phyloP scores from a whole-genome alignment of 2,888 invertebrate species.

The Leucoma salicis region DNA sequence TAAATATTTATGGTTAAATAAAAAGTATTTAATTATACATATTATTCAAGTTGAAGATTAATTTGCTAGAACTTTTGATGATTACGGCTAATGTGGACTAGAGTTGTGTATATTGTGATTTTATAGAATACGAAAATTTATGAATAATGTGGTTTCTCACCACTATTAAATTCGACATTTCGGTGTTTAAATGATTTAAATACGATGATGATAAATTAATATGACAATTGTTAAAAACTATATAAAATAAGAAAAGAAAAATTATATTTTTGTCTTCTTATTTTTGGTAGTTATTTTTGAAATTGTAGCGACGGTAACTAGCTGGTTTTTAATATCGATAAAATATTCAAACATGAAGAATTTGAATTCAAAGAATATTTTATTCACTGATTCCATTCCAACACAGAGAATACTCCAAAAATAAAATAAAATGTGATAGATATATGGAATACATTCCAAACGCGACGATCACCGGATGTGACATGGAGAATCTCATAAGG shows the following conservation, averaged over 20 bases:
- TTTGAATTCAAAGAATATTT: neutral
- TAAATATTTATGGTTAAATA: too few species aligned
- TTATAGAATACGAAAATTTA: neutral
- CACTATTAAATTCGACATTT: neutral
- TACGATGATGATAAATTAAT: neutral
- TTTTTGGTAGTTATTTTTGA: neutral
- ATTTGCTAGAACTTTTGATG: neutral
- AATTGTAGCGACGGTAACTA: neutral
- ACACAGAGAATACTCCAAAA: slow-evolving; percentile 13
- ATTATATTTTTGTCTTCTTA: too few species aligned
- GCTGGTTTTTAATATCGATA: neutral
- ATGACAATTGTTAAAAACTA: neutral
- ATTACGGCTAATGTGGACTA: neutral
- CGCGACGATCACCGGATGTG: slow-evolving; percentile 34
- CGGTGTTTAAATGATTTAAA: neutral
- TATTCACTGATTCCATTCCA: slow-evolving; percentile 29
- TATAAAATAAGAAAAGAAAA: neutral
- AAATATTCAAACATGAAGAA: neutral
- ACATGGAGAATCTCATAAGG: slow-evolving; percentile 58
- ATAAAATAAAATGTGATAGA: slow-evolving; percentile 11
- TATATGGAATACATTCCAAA: slow-evolving; percentile 49
- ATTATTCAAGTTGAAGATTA: neutral
- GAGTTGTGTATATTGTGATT: slow-evolving; percentile 4
- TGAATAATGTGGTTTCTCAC: neutral
- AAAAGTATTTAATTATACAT: neutral